Conservation (phyloP, 2,888 invertebrate genomes). For the Macaria notata region DNA sequence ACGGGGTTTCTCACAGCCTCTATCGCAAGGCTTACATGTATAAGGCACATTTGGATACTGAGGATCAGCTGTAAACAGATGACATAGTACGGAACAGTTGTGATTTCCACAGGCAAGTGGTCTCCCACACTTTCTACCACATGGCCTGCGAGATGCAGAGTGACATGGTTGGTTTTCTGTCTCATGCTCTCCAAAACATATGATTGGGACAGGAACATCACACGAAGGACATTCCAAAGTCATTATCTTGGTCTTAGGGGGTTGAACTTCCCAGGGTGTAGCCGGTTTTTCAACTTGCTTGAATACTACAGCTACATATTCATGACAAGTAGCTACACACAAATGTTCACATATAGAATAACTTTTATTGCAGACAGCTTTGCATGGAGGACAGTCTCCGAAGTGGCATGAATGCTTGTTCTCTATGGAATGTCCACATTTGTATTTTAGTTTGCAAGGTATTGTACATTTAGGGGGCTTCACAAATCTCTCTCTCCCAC, state of each 20-base stretch:
- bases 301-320: slow-evolving; percentile 85
- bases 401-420: slow-evolving; percentile 91
- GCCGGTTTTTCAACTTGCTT: slow-evolving; percentile 82
- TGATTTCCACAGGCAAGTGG: slow-evolving; percentile 90
- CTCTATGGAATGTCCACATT: slow-evolving; percentile 91
- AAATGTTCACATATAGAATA: slow-evolving; percentile 84
- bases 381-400: slow-evolving; percentile 92
- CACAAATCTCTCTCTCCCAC: slow-evolving; percentile 89
- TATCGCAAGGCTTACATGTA: slow-evolving; percentile 65
- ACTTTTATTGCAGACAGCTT: slow-evolving; percentile 86
- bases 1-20: slow-evolving; percentile 83
- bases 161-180: slow-evolving; percentile 86
- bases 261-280: slow-evolving; percentile 85
- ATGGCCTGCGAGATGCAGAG: slow-evolving; percentile 87
- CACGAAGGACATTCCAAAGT: slow-evolving; percentile 88
- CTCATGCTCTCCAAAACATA: slow-evolving; percentile 89
- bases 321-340: slow-evolving; percentile 89
- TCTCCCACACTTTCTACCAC: slow-evolving; percentile 90
- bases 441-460: slow-evolving; percentile 88
- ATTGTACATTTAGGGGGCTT: slow-evolving; percentile 91
- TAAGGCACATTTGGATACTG: slow-evolving; percentile 74
- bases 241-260: slow-evolving; percentile 74
- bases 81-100: slow-evolving; percentile 87
- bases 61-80: slow-evolving; percentile 65
- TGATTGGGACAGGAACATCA: slow-evolving; percentile 85